A percentile compares a stretch with the other conserved stretches of the same genome.
These are phyloP conservation scores for Pyrrhosoma nymphula DNA, from an alignment of 2,888 invertebrate genomes.

Conservation along the genomic window DNA sequence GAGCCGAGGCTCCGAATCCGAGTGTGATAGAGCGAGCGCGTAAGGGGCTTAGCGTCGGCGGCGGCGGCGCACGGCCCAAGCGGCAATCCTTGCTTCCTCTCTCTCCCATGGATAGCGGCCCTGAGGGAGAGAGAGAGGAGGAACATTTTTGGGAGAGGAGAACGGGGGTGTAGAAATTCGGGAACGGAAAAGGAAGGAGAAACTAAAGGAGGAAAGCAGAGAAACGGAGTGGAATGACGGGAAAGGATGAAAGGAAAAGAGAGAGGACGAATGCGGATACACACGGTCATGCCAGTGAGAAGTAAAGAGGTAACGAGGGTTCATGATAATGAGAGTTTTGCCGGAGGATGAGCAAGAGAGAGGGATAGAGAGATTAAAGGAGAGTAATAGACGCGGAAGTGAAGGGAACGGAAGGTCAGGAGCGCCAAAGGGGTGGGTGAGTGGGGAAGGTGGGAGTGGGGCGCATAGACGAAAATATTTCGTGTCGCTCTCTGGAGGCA, in stretches of 20 bases:
- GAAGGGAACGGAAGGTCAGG: not conserved
- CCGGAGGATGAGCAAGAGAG: not conserved
- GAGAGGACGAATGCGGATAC: constrained; percentile 26
- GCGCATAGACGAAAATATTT: not conserved
- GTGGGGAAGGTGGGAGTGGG: not conserved
- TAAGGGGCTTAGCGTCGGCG: constrained; percentile 30
- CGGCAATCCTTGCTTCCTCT: not conserved
- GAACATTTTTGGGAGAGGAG: not conserved
- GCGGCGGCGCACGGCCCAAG: not conserved
- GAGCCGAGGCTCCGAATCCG: constrained; percentile 27
- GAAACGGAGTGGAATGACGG: not conserved
- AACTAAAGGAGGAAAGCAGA: not conserved
- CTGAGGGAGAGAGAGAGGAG: constrained; percentile 3
- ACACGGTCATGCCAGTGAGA: not conserved
- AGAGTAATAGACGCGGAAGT: not conserved
- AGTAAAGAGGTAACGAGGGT: constrained; percentile 5
- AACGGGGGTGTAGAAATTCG: not conserved
- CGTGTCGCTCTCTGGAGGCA: not conserved
- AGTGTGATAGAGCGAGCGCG: constrained; percentile 13
- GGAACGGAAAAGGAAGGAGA: constrained; percentile 23
- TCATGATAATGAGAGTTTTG: not conserved
- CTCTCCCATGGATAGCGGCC: not conserved
- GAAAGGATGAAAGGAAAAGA: not conserved
- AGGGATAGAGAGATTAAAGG: not conserved
- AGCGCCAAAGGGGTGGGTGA: not conserved